A percentile compares a stretch with the other conserved stretches of the same genome.
phyloP scores from a whole-genome alignment of 2,113 vertebrate species.

The Oreochromis spilurus region DNA sequence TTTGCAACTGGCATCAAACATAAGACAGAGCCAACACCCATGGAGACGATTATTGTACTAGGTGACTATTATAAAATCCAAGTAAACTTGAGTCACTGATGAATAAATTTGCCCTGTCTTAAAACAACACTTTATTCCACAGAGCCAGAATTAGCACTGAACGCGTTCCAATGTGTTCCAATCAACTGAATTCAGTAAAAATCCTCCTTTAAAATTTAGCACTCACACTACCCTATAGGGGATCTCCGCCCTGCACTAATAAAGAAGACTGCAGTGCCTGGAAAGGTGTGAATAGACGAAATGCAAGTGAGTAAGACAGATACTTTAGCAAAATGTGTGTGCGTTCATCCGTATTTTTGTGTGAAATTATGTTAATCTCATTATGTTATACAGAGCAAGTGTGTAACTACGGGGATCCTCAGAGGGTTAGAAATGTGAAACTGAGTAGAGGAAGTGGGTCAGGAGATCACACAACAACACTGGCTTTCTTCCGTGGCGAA shows the following conservation, averaged over 20 bases:
- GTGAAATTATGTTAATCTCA: conserved; percentile 7
- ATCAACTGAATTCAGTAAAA: neutral
- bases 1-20: neutral
- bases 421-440: neutral
- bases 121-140: neutral
- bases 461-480: conserved; percentile 1
- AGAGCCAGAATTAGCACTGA: neutral
- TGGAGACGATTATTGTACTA: neutral
- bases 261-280: neutral
- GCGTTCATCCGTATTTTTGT: neutral
- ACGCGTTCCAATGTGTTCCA: neutral
- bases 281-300: neutral
- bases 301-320: neutral
- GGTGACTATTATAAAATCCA: neutral
- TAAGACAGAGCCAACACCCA: neutral
- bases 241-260: neutral
- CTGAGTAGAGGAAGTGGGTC: conserved; percentile 24
- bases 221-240: neutral
- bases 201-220: neutral
- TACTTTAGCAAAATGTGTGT: neutral
- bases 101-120: neutral
- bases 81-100: neutral
- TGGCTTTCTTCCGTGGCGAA: neutral
- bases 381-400: neutral
- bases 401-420: neutral